Evolutionary conservation across 2,113 vertebrate genomes (phyloP).

Genomic region (Mastomys coucha): DNA sequence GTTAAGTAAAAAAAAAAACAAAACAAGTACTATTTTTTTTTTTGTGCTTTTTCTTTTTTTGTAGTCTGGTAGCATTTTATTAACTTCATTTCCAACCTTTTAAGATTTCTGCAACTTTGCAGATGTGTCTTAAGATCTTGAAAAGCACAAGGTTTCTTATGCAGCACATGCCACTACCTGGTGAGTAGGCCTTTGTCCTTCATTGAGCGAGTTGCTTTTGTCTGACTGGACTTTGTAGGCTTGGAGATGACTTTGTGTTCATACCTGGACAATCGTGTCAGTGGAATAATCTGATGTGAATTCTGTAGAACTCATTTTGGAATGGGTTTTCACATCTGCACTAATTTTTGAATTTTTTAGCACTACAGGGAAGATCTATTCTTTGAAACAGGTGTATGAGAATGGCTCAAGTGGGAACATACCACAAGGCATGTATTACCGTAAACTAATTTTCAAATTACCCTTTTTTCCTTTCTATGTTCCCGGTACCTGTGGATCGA

Average conservation of each 20-base stretch:
- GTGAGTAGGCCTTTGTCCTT: slow-evolving; percentile 90
- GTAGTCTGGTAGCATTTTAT: slow-evolving; percentile 88
- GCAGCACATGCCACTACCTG: slow-evolving; percentile 90
- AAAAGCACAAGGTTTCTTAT: slow-evolving; percentile 89
- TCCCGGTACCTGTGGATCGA: slow-evolving; percentile 99
- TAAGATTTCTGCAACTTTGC: slow-evolving; percentile 88
- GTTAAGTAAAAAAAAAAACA: slow-evolving; percentile 82
- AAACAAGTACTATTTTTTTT: slow-evolving; percentile 71
- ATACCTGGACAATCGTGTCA: slow-evolving; percentile 84
- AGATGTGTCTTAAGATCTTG: slow-evolving; percentile 90
- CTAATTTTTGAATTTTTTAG: slow-evolving; percentile 92
- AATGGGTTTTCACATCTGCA: slow-evolving; percentile 90
- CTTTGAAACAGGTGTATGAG: slow-evolving; percentile 92
- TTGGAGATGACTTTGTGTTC: slow-evolving; percentile 86
- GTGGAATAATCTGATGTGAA: slow-evolving; percentile 88
- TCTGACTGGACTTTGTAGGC: slow-evolving; percentile 86
- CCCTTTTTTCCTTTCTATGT: slow-evolving; percentile 99
- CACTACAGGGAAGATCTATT: slow-evolving; percentile 91
- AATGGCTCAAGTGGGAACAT: slow-evolving; percentile 93
- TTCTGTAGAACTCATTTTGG: slow-evolving; percentile 88
- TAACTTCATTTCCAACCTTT: slow-evolving; percentile 84
- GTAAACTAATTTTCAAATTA: slow-evolving; percentile 97
- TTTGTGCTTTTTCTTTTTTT: slow-evolving; percentile 86
- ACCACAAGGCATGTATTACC: slow-evolving; percentile 92
- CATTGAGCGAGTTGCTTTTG: slow-evolving; percentile 83